phyloP scores from a whole-genome alignment of 1,140 invertebrate species.

The Saccostrea echinata region DNA sequence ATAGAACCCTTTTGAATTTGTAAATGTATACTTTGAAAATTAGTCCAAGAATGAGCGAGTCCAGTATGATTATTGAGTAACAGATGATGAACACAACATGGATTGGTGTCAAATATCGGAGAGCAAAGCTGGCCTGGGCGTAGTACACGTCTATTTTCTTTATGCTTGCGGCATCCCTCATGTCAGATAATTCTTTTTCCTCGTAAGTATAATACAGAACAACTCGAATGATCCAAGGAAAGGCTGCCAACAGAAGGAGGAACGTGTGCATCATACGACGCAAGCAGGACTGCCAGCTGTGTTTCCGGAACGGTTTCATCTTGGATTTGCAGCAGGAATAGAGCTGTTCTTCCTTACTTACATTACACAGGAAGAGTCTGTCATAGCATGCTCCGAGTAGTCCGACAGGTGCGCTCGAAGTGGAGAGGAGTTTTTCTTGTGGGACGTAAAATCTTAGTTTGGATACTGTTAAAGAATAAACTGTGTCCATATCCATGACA shows the following conservation, averaged over 20 bases:
- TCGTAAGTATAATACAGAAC: constrained; percentile 4
- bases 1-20: neutral
- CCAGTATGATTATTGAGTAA: neutral
- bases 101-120: neutral
- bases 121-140: neutral
- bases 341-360: neutral
- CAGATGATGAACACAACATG: constrained; percentile 6
- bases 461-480: neutral
- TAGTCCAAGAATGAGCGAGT: constrained; percentile 53
- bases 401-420: neutral
- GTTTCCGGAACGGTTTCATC: neutral
- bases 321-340: neutral
- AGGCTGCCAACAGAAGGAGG: neutral
- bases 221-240: constrained; percentile 21
- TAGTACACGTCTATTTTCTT: constrained; percentile 3
- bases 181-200: neutral
- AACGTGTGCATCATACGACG: neutral
- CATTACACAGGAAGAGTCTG: neutral
- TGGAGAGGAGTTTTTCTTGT: neutral
- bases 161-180: neutral
- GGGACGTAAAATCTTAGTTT: constrained; percentile 1
- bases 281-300: neutral
- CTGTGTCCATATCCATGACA: neutral
- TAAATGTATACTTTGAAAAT: neutral
- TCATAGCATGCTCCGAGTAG: neutral